A percentile compares a stretch with the other conserved stretches of the same genome.
phyloP scores from a whole-genome alignment of 2,113 vertebrate genomes.

The Callocephalon fimbriatum region DNA sequence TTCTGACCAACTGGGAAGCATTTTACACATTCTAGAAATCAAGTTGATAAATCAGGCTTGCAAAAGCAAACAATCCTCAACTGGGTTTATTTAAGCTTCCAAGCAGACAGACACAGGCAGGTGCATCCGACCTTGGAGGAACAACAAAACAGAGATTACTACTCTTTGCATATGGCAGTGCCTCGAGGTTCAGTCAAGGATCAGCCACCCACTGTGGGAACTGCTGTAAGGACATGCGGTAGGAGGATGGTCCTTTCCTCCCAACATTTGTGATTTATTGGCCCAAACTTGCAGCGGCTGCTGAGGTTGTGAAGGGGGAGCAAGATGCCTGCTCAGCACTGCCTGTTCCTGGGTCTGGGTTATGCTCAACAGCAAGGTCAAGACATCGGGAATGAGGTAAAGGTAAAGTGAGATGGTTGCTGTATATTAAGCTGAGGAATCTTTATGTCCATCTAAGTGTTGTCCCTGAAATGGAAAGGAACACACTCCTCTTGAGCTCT shows the following conservation, averaged over 20 bases:
- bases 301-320: neutral
- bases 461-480: neutral
- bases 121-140: constrained; percentile 1
- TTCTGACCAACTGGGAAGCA: neutral
- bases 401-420: neutral
- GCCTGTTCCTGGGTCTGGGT: neutral
- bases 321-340: neutral
- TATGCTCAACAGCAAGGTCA: neutral
- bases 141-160: constrained; percentile 62
- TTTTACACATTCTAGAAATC: constrained; percentile 1
- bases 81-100: constrained; percentile 39
- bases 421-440: neutral
- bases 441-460: neutral
- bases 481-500: neutral
- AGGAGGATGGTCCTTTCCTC: neutral
- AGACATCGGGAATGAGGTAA: neutral
- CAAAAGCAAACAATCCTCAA: constrained; percentile 34
- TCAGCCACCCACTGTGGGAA: constrained; percentile 42
- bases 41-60: constrained; percentile 18
- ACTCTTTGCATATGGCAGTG: constrained; percentile 53
- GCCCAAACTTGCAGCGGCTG: constrained; percentile 36
- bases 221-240: constrained; percentile 35
- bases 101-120: constrained; percentile 32
- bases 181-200: constrained; percentile 47
- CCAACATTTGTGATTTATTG: constrained; percentile 44